A percentile compares a stretch with the other conserved stretches of the same genome.
These are phyloP conservation scores for Parauchenoglanis ngamensis DNA, from an alignment of 2,797 vertebrate genomes.

Conservation along the genomic window DNA sequence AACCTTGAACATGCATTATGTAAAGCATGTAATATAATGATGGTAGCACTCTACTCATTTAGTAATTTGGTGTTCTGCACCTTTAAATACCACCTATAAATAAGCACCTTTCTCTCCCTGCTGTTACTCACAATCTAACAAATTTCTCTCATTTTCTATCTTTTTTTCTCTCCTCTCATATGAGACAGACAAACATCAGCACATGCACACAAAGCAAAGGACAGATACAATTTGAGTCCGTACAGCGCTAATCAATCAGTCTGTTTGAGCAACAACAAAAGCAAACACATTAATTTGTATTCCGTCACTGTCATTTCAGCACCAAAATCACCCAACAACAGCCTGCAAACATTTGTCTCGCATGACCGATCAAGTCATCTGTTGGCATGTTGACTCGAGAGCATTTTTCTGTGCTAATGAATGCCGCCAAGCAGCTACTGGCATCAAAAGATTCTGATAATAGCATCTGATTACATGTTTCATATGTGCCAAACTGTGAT, in stretches of 20 bases:
- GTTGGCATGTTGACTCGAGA: constrained; percentile 28
- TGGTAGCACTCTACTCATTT: neutral
- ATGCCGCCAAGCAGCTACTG: constrained; percentile 28
- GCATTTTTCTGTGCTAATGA: constrained; percentile 32
- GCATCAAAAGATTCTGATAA: constrained; percentile 27
- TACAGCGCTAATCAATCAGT: constrained; percentile 7
- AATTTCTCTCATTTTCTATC: neutral
- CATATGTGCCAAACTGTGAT: constrained; percentile 7
- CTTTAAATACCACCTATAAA: neutral
- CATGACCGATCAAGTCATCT: constrained; percentile 25
- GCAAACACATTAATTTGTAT: neutral
- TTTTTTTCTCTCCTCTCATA: neutral
- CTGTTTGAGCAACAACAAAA: constrained; percentile 28
- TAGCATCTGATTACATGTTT: constrained; percentile 12
- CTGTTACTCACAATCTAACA: neutral
- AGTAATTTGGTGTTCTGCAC: neutral
- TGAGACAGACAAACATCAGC: neutral
- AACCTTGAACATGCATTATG: neutral
- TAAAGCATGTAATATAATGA: neutral
- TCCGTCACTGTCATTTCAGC: constrained; percentile 15
- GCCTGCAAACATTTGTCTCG: constrained; percentile 19
- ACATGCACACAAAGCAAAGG: constrained; percentile 1
- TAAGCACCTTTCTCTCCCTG: too few species aligned
- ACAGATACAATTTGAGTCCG: neutral
- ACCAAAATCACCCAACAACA: constrained; percentile 6